Evolutionary conservation across 30 jellyfish, hydroid and myxozoan genomes (phyloP).

Genomic region (Cassiopea andromeda): DNA sequence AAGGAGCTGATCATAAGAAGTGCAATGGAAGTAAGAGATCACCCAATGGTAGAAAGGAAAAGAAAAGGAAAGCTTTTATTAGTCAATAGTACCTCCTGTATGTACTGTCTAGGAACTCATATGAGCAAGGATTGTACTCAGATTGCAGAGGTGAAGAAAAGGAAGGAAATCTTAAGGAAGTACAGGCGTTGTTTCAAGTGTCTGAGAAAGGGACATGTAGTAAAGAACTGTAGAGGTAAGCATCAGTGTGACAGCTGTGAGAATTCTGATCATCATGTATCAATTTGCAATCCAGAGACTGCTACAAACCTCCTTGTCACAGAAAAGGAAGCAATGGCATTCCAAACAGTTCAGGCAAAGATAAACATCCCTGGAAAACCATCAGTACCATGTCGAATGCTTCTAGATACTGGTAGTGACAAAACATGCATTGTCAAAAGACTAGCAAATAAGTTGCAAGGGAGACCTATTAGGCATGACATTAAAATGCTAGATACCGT

Average conservation of each 20-base stretch:
- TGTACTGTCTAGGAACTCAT: slow-evolving; percentile 42
- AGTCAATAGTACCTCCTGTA: slow-evolving; percentile 36
- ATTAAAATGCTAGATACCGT: slow-evolving; percentile 1
- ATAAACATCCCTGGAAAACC: slow-evolving; percentile 37
- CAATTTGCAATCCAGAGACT: slow-evolving; percentile 32
- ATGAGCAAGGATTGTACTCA: slow-evolving; percentile 40
- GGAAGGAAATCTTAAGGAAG: slow-evolving; percentile 39
- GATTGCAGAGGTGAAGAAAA: slow-evolving; percentile 13
- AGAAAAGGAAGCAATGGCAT: slow-evolving; percentile 58
- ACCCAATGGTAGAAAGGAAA: slow-evolving; percentile 23
- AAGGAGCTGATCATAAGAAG: slow-evolving; percentile 18
- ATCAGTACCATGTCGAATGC: slow-evolving; percentile 52
- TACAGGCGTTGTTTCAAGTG: slow-evolving; percentile 37
- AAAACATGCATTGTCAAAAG: slow-evolving; percentile 27
- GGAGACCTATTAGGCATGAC: slow-evolving; percentile 39
- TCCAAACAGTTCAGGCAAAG: slow-evolving; percentile 50
- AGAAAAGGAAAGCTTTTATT: slow-evolving; percentile 18
- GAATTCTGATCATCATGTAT: slow-evolving; percentile 41
- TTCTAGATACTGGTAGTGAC: slow-evolving; percentile 55
- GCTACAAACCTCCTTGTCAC: slow-evolving; percentile 10
- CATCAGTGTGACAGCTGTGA: slow-evolving; percentile 22
- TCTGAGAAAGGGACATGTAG: slow-evolving; percentile 44
- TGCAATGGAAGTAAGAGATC: slow-evolving; percentile 24
- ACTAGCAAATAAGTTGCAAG: slow-evolving; percentile 28
- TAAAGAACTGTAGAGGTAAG: slow-evolving; percentile 18